Base-by-base conservation (phyloP, 1,140 invertebrate species). In the Aradophagus sp. region DNA sequence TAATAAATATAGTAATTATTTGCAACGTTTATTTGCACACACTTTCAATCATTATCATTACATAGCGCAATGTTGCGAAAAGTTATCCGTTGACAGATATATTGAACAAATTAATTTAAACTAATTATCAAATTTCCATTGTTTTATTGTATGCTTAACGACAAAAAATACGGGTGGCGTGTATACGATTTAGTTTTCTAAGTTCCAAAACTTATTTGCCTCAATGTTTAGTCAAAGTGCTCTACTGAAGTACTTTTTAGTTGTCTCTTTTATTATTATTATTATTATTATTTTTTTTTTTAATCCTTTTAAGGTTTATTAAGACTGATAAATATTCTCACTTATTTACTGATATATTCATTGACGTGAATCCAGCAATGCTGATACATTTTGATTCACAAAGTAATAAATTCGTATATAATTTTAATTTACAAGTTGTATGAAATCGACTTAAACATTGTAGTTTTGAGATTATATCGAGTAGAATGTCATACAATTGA, bases 311-410 rank as follows among this genome's bases (percentile, higher is more conserved):
- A 56, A 58, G 52, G 45, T 45, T 53, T 35, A 31, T 35, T 26
- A 71, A 71, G 68, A 71, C 59, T 71, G 68, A 71, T 48, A 56
- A 63, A 11, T 67, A 12, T 41, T 20, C 11, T 1, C 53, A 53
- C 32, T 59, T 67, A 32, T 59, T 66, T 52, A 67, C 52, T 34
- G 31, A 20, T 59, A 7, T 56, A 53, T 39, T 34, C 1, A 45
- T 38, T 44, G 17, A 65, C 50, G 34, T 63, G 26, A 15, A 56
- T 12, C 36, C 36, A 23, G 42, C 16, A 23, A 63, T 42, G 7
- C 14, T 53, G 2, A 19, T 27, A 39, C 11, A 14, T 53, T 29
- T 5, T 34, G n/a, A n/a, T 38, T 45, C 11, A 8, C 19, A n/a
- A n/a, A n/a, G n/a, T n/a, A n/a, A n/a, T n/a, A n/a, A n/a, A n/a